phyloP scores from a whole-genome alignment of 2,888 invertebrate species.

The Tipula vernalis region DNA sequence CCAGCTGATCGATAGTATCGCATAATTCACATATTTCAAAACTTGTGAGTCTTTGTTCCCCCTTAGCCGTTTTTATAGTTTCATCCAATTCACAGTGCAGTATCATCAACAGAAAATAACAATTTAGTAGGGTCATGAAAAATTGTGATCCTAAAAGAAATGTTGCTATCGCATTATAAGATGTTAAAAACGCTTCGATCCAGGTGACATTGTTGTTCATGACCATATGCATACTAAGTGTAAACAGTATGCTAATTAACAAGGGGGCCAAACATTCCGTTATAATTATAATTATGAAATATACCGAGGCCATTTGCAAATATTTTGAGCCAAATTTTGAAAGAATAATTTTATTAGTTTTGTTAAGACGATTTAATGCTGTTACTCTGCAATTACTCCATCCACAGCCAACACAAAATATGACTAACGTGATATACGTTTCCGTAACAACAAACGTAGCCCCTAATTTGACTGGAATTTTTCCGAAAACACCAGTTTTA shows the following conservation, averaged over 20 bases:
- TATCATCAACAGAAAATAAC: neutral
- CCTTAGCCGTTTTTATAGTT: neutral
- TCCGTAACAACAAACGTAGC: neutral
- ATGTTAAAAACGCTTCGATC: too few relatives aligned
- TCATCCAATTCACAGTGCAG: neutral
- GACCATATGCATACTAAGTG: too few relatives aligned
- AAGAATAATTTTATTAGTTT: neutral
- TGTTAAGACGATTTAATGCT: neutral
- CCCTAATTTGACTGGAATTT: neutral
- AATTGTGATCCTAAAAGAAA: neutral
- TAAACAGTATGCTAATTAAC: too few relatives aligned
- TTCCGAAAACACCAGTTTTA: neutral
- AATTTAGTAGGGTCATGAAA: neutral
- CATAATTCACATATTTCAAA: neutral
- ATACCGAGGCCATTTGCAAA: neutral
- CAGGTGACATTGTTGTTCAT: too few relatives aligned
- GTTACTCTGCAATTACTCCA: neutral
- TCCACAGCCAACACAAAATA: neutral
- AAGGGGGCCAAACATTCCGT: neutral
- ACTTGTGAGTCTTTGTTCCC: neutral
- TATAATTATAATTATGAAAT: neutral
- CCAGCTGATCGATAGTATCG: neutral
- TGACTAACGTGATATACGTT: neutral
- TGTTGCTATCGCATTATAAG: neutral
- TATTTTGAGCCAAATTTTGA: neutral